Evolutionary conservation across 2,113 vertebrate species (phyloP), one percentile per base, ranked within the genome.

Genomic region (Plecturocebus donacophilus): DNA sequence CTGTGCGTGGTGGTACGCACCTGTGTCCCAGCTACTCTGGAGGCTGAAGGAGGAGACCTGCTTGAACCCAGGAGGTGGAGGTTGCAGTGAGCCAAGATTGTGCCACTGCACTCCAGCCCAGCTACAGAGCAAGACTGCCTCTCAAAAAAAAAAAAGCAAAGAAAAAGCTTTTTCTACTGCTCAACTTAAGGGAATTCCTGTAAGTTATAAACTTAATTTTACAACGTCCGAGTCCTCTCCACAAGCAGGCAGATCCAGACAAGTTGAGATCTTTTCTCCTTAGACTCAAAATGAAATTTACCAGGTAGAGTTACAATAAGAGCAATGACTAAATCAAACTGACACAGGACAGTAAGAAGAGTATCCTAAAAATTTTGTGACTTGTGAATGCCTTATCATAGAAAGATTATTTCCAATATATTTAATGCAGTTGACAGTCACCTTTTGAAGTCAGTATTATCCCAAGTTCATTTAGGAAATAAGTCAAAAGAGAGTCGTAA

Each of bases 391-490:
- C 47, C 73, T 96, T 94, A 42, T 1, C 40, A 12, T 56, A 56
- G n/a, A 86, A 20, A 90, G 42, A 92, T 38, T 71, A 64, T 71
- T 92, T 82, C 73, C 40, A 90, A 86, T 73, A 77, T 66, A 91
- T 42, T 81, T 52, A 86, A 84, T 82, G 23, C 6, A 71, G 35
- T 42, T 95, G 35, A 66, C 13, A 52, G 38, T 86, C 40, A 89
- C 45, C 81, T 38, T 85, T 11, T 66, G 12, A 84, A 30, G 9
- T 52, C 64, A 11, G 32, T 47, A 76, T 70, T 68, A n/a, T 64
- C 7, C n/a, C 45, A 86, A 23, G 20, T 86, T 92, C 88, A 42
- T n/a, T 23, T 32, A 91, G 42, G 23, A 76, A 61, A 73, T 61
- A 80, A 61, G n/a, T 35, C 10, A 95, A 86, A 88, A 68, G 93